These are phyloP conservation scores for Muschampia plurimacula DNA, from an alignment of 2,888 invertebrate genomes.

Conservation along the genomic window DNA sequence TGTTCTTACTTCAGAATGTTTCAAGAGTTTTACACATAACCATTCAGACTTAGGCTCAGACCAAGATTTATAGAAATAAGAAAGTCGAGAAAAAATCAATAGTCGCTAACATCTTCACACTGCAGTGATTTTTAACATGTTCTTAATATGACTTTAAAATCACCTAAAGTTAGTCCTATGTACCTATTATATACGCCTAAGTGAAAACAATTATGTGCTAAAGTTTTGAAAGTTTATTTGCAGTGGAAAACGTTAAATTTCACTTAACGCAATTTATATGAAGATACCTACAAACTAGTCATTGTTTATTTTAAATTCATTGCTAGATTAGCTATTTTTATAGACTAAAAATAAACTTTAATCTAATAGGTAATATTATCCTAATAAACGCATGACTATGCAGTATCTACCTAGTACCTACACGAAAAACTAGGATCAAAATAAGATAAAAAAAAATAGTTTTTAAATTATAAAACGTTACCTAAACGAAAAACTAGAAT, in stretches of 20 bases:
- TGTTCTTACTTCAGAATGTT: background rate
- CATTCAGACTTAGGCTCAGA: background rate
- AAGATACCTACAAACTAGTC: background rate
- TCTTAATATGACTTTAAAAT: no score
- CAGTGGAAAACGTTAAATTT: background rate
- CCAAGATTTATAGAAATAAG: constrained; percentile 5
- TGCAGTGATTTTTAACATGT: constrained; percentile 16
- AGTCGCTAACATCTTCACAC: constrained; percentile 6
- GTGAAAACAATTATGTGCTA: background rate
- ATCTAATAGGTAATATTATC: no score
- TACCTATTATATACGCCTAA: no score
- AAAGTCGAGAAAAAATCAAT: constrained; percentile 14
- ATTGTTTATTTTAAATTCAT: background rate
- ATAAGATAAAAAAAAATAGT: no score
- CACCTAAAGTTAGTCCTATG: no score
- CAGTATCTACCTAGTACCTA: no score
- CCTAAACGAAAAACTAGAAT: no score
- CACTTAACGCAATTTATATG: background rate
- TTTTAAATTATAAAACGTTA: no score
- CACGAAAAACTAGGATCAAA: no score
- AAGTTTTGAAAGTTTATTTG: background rate
- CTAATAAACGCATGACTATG: no score
- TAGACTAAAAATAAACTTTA: no score
- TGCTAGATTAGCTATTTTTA: no score
- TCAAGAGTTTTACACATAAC: background rate